These are phyloP conservation scores for Drosophila pallidifrons DNA, from an alignment of 1,140 invertebrate genomes.

Conservation along the genomic window DNA sequence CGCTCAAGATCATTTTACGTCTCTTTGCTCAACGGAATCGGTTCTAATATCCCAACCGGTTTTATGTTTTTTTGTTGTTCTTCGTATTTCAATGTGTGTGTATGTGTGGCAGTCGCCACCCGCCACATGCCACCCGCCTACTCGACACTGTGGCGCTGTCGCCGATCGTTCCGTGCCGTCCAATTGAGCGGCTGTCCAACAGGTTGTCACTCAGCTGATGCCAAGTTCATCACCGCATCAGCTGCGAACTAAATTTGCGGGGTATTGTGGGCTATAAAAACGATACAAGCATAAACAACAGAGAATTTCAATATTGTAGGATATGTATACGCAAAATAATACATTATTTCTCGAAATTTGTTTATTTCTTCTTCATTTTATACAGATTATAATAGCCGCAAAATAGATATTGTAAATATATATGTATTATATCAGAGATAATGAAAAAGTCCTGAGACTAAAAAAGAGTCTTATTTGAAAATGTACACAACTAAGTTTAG, in stretches of 20 bases:
- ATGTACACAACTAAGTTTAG: too few species aligned
- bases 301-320: too few species aligned
- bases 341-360: too few species aligned
- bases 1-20: slow-evolving; percentile 19
- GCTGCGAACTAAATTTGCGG: neutral
- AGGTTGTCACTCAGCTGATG: slow-evolving; percentile 66
- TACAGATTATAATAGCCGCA: too few species aligned
- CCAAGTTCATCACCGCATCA: slow-evolving; percentile 29
- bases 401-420: too few species aligned
- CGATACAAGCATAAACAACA: too few species aligned
- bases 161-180: slow-evolving; percentile 5
- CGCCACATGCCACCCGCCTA: neutral
- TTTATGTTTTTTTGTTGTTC: neutral
- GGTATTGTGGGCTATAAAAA: neutral
- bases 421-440: too few species aligned
- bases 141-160: neutral
- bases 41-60: slow-evolving; percentile 46
- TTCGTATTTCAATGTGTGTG: neutral
- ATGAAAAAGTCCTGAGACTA: too few species aligned
- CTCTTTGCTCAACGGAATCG: slow-evolving; percentile 5
- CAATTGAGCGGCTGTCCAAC: slow-evolving; percentile 55
- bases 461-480: too few species aligned
- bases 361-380: too few species aligned
- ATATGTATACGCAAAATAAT: too few species aligned
- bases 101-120: too few species aligned